phyloP scores from a whole-genome alignment of 2,797 vertebrate species.

The Enteromius unitaeniatus region DNA sequence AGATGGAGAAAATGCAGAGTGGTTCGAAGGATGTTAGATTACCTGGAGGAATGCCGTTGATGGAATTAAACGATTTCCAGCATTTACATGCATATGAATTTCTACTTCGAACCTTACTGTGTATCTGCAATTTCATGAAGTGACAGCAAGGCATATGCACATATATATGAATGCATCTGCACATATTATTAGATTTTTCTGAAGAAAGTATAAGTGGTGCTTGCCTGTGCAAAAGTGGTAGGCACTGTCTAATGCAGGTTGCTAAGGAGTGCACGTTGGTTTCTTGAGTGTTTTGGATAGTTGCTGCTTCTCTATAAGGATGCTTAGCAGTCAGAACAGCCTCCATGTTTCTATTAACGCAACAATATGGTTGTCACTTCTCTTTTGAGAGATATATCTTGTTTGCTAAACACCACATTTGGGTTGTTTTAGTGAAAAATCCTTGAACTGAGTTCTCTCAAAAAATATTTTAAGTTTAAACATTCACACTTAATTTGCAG shows the following conservation, averaged over 20 bases:
- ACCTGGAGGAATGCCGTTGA: constrained; percentile 27
- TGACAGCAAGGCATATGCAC: constrained; percentile 2
- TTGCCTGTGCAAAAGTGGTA: neutral
- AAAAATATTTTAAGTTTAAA: neutral
- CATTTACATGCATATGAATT: constrained; percentile 5
- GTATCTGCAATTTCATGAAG: constrained; percentile 11
- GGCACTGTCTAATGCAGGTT: neutral
- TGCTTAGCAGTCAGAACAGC: neutral
- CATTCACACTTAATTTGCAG: neutral
- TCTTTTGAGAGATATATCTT: neutral
- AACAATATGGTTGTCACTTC: neutral
- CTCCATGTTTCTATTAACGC: neutral
- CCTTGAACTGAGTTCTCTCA: neutral
- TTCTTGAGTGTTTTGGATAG: neutral
- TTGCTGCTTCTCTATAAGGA: neutral
- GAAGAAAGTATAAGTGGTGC: neutral
- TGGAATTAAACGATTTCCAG: constrained; percentile 18
- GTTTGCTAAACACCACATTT: neutral
- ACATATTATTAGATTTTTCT: constrained; percentile 1
- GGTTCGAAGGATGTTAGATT: constrained; percentile 18
- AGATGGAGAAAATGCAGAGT: neutral
- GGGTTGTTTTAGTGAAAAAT: neutral
- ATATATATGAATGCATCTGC: constrained; percentile 6
- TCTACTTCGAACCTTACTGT: neutral
- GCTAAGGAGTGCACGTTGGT: neutral